Conservation (phyloP, 2,888 invertebrate species). For the Hecatera dysodea region DNA sequence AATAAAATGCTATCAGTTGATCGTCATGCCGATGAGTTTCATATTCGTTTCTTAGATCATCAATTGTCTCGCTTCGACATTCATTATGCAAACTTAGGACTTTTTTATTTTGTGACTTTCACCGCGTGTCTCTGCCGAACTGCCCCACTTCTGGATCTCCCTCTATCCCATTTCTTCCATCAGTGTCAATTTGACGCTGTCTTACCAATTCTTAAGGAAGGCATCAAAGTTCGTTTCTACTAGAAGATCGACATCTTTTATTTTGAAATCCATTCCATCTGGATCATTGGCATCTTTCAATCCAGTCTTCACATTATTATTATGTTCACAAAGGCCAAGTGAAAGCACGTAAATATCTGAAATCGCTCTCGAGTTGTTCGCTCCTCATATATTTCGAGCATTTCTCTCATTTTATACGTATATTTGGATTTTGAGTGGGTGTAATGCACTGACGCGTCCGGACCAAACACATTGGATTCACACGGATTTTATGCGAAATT, state of each 20-base stretch:
- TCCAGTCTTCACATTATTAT: constrained; percentile 35
- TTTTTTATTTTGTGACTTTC: neutral
- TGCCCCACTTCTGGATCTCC: too few species aligned
- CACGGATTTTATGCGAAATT: constrained; percentile 53
- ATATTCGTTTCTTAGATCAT: neutral
- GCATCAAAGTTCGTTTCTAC: neutral
- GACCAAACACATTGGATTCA: constrained; percentile 53
- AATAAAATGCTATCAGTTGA: constrained; percentile 3
- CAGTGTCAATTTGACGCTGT: neutral
- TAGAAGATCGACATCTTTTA: neutral
- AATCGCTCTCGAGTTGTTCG: constrained; percentile 55
- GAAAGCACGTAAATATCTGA: constrained; percentile 55
- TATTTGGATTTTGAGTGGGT: constrained; percentile 73
- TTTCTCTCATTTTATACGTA: constrained; percentile 73
- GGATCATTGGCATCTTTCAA: constrained; percentile 19
- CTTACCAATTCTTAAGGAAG: neutral
- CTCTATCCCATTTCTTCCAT: neutral
- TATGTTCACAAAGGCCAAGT: constrained; percentile 49
- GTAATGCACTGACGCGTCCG: constrained; percentile 66
- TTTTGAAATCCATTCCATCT: neutral
- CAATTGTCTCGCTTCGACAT: neutral
- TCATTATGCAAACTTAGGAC: neutral
- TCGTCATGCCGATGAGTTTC: constrained; percentile 4
- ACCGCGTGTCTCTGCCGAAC: neutral
- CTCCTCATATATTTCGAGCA: constrained; percentile 70